Base-by-base conservation (phyloP, 1,140 invertebrate species). In the Diachasmimorpha longicaudata region DNA sequence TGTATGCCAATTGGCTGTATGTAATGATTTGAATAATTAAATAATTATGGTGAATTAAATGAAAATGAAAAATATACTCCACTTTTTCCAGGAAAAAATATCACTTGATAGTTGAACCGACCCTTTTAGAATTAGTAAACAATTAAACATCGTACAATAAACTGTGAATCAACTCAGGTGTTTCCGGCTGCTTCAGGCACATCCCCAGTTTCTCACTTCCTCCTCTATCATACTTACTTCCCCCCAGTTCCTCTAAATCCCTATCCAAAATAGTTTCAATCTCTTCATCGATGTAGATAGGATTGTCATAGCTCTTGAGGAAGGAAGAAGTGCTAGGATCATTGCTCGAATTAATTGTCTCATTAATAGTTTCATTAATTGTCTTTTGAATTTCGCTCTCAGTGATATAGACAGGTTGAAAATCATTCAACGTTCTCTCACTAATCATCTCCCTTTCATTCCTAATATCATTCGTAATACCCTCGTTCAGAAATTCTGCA, bases 301-400 rank as follows among this genome's bases (percentile, higher is more conserved):
- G 82, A 80, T 81, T 84, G 5, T 86, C 84, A 16, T 86, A 88
- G 36, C 80, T 82, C 75, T 88, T 87, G 36, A 84, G 68, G 74
- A 84, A 87, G 6, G 77, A 72, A 0, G 83, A 82, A 31, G 83
- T 77, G n/a, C 66, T 80, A 0, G 83, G 81, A 23, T 81, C 74
- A 72, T 80, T 78, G 6, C 78, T 71, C 8, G 77, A 68, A 39
- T 68, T 68, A 21, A 68, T 68, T 4, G 74, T 83, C 0, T 85
- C 86, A 76, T 86, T 85, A 13, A 88, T 67, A 8, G 73, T 83
- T 0, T 85, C 86, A 74, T 86, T 85, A 9, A 88, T 82, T 0
- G 86, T 88, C 52, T 84, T 85, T 68, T 88, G 85, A 25, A 88
- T 82, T 31, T 88, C 86, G 44, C 80, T 87, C 6, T 88, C 86